Evolutionary conservation across 2,113 vertebrate genomes (phyloP).

Genomic region (Dipodomys spectabilis): DNA sequence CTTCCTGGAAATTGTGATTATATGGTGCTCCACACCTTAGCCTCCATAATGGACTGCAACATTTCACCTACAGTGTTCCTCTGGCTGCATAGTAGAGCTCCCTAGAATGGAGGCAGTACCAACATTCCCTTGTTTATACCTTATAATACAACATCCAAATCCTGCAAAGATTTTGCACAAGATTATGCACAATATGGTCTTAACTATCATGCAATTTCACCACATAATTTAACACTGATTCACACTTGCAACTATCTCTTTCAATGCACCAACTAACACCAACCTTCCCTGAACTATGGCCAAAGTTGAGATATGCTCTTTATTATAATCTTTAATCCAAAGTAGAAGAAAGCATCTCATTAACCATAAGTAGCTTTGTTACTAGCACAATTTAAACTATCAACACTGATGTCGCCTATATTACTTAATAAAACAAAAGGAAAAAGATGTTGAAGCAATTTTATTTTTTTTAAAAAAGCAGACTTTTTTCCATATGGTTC

Average conservation of each 20-base stretch:
- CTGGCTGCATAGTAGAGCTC: too few relatives aligned
- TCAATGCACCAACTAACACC: neutral
- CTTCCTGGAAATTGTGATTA: neutral
- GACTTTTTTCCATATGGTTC: neutral
- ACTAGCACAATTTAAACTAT: neutral
- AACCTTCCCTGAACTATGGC: too few relatives aligned
- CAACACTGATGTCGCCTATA: too few relatives aligned
- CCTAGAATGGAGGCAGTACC: neutral
- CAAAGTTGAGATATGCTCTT: too few relatives aligned
- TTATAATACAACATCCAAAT: neutral
- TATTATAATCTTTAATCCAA: neutral
- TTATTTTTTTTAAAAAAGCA: neutral
- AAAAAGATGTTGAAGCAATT: too few relatives aligned
- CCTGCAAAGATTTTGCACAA: neutral
- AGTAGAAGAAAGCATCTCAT: neutral
- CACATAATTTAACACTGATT: neutral
- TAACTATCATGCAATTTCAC: neutral
- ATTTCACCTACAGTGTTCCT: too few relatives aligned
- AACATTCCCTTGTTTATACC: neutral
- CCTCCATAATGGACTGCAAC: too few relatives aligned
- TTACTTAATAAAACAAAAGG: too few relatives aligned
- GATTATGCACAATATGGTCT: neutral
- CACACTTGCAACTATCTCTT: slow-evolving; percentile 11
- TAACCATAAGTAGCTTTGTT: neutral
- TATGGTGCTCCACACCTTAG: too few relatives aligned